These are phyloP conservation scores for Agrotis puta DNA, from an alignment of 2,888 invertebrate genomes.

Conservation along the genomic window DNA sequence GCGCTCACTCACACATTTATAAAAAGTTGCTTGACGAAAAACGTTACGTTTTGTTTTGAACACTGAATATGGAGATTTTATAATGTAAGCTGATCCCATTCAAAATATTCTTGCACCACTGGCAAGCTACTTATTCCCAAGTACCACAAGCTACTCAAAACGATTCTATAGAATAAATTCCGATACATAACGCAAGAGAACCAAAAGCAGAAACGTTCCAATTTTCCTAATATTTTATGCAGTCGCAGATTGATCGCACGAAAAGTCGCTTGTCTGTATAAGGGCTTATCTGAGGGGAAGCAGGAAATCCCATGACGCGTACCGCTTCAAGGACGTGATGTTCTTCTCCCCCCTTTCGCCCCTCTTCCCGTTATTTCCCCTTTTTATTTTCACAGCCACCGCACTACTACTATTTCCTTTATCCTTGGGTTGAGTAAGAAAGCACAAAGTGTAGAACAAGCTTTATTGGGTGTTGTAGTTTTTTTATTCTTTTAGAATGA, in stretches of 20 bases:
- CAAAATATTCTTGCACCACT: too few species aligned
- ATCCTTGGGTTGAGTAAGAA: constrained; percentile 40
- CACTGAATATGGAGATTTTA: too few species aligned
- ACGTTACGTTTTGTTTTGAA: too few species aligned
- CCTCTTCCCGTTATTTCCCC: constrained; percentile 28
- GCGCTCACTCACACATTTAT: too few species aligned
- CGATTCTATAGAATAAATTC: too few species aligned
- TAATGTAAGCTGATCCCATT: too few species aligned
- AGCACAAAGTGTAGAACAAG: constrained; percentile 11
- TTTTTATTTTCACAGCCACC: constrained; percentile 51
- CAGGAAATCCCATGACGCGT: constrained; percentile 56
- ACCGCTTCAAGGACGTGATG: constrained; percentile 53
- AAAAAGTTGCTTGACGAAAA: too few species aligned
- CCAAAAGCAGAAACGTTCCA: neutral
- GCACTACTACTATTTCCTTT: constrained; percentile 47
- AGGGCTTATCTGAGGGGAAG: constrained; percentile 28
- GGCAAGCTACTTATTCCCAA: too few species aligned
- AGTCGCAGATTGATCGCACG: neutral
- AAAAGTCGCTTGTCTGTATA: constrained; percentile 10
- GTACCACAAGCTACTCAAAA: too few species aligned
- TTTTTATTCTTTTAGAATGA: constrained; percentile 2
- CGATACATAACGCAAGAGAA: too few species aligned
- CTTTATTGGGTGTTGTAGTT: constrained; percentile 23
- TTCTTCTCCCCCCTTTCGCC: constrained; percentile 16
- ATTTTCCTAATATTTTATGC: neutral